Base-by-base conservation (phyloP, 2,797 vertebrate genomes). In the Trematomus bernacchii region DNA sequence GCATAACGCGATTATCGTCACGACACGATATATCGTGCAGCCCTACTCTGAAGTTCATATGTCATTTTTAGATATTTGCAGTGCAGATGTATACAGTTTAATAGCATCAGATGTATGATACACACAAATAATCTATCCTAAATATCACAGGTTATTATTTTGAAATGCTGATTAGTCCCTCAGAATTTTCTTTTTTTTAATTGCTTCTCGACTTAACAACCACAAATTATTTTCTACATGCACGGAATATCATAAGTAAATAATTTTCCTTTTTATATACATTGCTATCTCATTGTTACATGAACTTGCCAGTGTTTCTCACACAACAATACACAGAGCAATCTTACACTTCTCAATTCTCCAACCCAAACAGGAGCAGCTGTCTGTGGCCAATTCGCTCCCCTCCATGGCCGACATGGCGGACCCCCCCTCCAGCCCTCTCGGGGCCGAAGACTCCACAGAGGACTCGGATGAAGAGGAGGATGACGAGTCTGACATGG, bases 401-500 rank as follows among this genome's bases (percentile, higher is more conserved):
- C 93, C 97, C 76, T 94, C 95, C 68, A 96, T 98, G 85, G 94
- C 95, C 33, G 95, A 93, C 43, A 95, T 96, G 46, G 94, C 92
- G 3, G 95, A 96, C 59, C 90, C 96, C 44, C 91, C 98, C 44
- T 86, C 94, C 73, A 96, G 95, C 80, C 93, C 96, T n/a, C 94
- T 99, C 18, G 95, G 92, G 52, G 96, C 96, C 60, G 96, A 97
- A 57, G 97, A 97, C 90, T 95, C 96, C 59, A 97, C 97, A 0
- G 97, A 98, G 0, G 97, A 98, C 8, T 97, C 97, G 0, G 97
- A 95, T 0, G 96, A 95, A 50, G 95, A 96, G 0, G 94, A 96
- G 19, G 92, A 93, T 0, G 97, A 98, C 55, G 97, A 98, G 79
- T 96, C 97, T 0, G 97, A 99, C 66, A 86, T 98, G 86, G 98